Percentiles rank a stretch among this genome's conserved stretches.
Evolutionary conservation across 2,888 invertebrate genomes (phyloP).

Genomic region (Lasioglossum villosulum): DNA sequence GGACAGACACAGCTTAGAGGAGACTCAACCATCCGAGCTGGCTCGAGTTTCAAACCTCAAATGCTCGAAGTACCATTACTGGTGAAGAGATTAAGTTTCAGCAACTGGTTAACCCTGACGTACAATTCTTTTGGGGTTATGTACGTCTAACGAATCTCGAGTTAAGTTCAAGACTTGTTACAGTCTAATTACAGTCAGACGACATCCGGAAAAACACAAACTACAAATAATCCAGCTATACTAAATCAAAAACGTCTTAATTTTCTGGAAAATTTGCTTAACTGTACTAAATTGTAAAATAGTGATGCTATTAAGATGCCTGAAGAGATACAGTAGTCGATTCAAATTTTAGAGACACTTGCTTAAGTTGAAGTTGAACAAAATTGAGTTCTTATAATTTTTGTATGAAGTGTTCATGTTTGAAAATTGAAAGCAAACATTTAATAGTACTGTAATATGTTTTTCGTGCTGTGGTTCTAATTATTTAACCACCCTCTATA

Average conservation of each 20-base stretch:
- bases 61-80: not conserved
- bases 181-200: not conserved
- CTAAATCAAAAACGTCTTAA: not conserved
- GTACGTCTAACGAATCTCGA: not conserved
- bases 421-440: too few relatives aligned
- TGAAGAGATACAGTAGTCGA: too few relatives aligned
- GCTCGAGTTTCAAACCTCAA: conserved; percentile 4
- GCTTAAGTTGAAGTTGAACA: too few relatives aligned
- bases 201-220: not conserved
- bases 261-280: not conserved
- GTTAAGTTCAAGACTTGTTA: not conserved
- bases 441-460: too few relatives aligned
- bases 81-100: not conserved
- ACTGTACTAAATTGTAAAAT: not conserved
- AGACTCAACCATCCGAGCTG: not conserved
- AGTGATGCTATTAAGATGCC: too few relatives aligned
- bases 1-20: not conserved
- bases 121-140: not conserved
- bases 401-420: too few relatives aligned
- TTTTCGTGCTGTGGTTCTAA: not conserved
- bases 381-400: too few relatives aligned
- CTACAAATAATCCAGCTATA: too few relatives aligned
- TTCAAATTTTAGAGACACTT: too few relatives aligned
- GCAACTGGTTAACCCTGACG: not conserved
- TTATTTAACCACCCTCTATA: too few relatives aligned